Conservation (phyloP, 2,888 invertebrate species). For the Lasius platythorax region DNA sequence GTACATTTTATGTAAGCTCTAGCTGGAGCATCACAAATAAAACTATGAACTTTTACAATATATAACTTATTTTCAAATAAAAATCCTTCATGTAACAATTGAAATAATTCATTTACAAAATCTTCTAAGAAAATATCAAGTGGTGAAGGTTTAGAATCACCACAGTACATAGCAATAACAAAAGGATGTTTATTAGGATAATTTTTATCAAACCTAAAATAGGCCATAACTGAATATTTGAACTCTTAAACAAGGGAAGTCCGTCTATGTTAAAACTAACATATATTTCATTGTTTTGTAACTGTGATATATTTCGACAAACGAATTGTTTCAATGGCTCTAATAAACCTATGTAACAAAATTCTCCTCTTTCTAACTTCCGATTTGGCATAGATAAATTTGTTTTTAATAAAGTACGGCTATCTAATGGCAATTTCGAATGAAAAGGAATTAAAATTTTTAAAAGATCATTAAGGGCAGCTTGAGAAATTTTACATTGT, state of each 20-base stretch:
- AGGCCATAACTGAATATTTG: constrained; percentile 1
- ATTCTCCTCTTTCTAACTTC: background rate
- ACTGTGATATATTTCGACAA: background rate
- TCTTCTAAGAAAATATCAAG: constrained; percentile 22
- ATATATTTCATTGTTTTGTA: background rate
- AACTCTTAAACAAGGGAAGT: background rate
- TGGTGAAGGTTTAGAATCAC: background rate
- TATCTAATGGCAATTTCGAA: constrained; percentile 1
- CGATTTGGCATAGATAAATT: background rate
- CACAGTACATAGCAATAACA: background rate
- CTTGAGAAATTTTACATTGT: background rate
- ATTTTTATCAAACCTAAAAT: constrained; percentile 13
- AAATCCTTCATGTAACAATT: background rate
- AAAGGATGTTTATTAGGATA: background rate
- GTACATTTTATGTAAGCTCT: no score
- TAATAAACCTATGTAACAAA: background rate
- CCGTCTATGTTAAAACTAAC: background rate
- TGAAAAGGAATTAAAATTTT: background rate
- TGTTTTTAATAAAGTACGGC: background rate
- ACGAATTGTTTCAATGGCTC: background rate
- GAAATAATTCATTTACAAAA: background rate
- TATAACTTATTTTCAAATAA: no score
- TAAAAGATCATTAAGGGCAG: constrained; percentile 12
- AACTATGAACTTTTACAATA: no score
- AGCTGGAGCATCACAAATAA: no score